phyloP scores from a whole-genome alignment of 92 coral and sea anemone genomes.

The Pocillopora grandis region DNA sequence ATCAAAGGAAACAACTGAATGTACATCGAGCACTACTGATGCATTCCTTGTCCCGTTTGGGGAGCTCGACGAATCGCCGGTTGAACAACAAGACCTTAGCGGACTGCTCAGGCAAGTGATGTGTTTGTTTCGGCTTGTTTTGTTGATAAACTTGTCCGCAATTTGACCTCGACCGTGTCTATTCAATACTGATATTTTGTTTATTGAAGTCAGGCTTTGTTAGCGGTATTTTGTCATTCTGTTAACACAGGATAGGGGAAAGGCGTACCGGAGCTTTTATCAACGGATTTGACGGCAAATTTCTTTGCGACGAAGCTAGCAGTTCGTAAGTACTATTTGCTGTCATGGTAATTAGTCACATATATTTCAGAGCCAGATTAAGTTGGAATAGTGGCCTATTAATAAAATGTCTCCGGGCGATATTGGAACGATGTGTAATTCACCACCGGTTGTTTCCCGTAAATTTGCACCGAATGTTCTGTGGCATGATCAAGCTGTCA shows the following conservation, averaged over 20 bases:
- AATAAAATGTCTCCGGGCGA: slow-evolving; percentile 16
- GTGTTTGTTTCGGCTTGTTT: slow-evolving; percentile 1
- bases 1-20: slow-evolving; percentile 9
- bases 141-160: slow-evolving; percentile 12
- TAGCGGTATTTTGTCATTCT: neutral
- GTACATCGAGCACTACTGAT: slow-evolving; percentile 28
- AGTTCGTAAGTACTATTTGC: slow-evolving; percentile 36
- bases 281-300: slow-evolving; percentile 30
- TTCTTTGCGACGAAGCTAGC: slow-evolving; percentile 19
- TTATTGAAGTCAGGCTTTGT: neutral
- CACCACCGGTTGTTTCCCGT: neutral
- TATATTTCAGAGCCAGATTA: slow-evolving; percentile 7
- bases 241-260: neutral
- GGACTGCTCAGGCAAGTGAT: slow-evolving; percentile 13
- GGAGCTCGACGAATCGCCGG: slow-evolving; percentile 34
- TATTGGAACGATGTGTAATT: too few species aligned
- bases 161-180: slow-evolving; percentile 12
- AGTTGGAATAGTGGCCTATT: slow-evolving; percentile 7
- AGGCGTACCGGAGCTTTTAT: neutral
- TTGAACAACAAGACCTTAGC: slow-evolving; percentile 20
- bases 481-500: slow-evolving; percentile 7
- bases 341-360: slow-evolving; percentile 17
- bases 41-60: slow-evolving; percentile 31
- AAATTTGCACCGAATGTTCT: slow-evolving; percentile 12
- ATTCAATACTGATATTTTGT: neutral